Percentiles rank a stretch among this genome's conserved stretches.
Evolutionary conservation across 2,113 vertebrate species (phyloP).

Genomic region (Micromys minutus): DNA sequence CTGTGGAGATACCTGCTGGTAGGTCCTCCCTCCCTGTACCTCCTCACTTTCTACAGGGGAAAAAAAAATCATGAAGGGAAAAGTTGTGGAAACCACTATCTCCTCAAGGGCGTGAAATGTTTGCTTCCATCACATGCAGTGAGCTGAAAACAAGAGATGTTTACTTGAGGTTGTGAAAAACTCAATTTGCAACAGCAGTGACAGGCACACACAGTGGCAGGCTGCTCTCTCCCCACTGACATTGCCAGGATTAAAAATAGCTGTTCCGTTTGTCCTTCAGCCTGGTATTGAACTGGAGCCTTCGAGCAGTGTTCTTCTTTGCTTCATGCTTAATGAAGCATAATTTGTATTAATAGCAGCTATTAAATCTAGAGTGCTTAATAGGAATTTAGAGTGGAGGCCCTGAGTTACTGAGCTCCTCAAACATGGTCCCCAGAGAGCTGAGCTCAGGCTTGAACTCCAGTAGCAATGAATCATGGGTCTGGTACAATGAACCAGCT

Average conservation of each 20-base stretch:
- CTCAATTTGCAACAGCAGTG: neutral
- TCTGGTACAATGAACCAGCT: neutral
- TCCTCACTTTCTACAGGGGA: conserved; percentile 29
- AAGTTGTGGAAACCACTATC: neutral
- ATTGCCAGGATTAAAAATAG: conserved; percentile 82
- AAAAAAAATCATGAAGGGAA: neutral
- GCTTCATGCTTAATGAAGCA: conserved; percentile 86
- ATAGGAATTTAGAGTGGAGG: conserved; percentile 77
- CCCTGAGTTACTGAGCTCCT: conserved; percentile 58
- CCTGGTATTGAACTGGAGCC: conserved; percentile 78
- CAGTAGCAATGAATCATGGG: conserved; percentile 67
- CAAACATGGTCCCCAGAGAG: conserved; percentile 65
- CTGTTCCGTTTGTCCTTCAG: conserved; percentile 85
- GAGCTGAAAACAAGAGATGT: conserved; percentile 54
- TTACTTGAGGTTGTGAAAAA: conserved; percentile 43
- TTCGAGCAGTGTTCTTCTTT: conserved; percentile 73
- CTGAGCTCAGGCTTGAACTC: conserved; percentile 69
- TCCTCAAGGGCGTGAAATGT: neutral
- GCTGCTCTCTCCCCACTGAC: conserved; percentile 73
- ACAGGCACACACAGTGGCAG: neutral
- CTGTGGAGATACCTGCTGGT: neutral
- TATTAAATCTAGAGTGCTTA: conserved; percentile 81
- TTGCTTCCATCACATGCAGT: neutral
- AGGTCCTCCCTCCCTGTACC: neutral
- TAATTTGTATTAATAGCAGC: conserved; percentile 85